Conservation (phyloP, 1,140 invertebrate species). For the Caenorhabditis briggsae region DNA sequence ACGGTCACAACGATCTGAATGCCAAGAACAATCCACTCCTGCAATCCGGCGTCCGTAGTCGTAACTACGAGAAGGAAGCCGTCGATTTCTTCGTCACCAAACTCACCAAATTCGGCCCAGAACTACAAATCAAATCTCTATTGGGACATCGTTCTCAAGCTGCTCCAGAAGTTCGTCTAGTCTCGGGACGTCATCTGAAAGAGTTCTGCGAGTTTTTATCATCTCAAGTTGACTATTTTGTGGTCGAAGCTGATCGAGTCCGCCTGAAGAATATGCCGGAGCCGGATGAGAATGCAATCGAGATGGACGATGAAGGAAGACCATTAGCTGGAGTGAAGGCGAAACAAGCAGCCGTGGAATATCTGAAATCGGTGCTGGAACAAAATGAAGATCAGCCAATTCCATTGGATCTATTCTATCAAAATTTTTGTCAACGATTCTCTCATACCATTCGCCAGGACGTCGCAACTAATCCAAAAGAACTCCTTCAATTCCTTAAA, state of each 20-base stretch:
- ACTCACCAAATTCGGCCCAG: constrained; percentile 88
- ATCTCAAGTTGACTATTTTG: constrained; percentile 88
- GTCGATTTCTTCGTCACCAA: constrained; percentile 94
- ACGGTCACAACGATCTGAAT: constrained; percentile 81
- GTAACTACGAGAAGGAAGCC: constrained; percentile 91
- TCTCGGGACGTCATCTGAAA: constrained; percentile 91
- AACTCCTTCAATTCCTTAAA: constrained; percentile 77
- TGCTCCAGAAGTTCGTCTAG: constrained; percentile 92
- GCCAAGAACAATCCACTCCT: constrained; percentile 78
- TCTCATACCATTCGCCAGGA: constrained; percentile 76
- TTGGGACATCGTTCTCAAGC: constrained; percentile 92
- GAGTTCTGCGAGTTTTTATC: constrained; percentile 92
- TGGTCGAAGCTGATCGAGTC: constrained; percentile 88
- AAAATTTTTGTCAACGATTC: constrained; percentile 77
- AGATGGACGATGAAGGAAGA: constrained; percentile 77
- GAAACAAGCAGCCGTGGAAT: constrained; percentile 77
- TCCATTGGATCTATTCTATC: constrained; percentile 76
- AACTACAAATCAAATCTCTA: constrained; percentile 89
- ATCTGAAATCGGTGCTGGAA: constrained; percentile 75
- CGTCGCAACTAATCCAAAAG: constrained; percentile 78
- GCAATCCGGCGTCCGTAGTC: constrained; percentile 81
- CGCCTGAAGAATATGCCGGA: constrained; percentile 82
- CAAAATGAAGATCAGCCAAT: constrained; percentile 77
- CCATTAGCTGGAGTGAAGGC: constrained; percentile 76
- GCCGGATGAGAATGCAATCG: constrained; percentile 72